A percentile compares a stretch with the other conserved stretches of the same genome.
phyloP scores from a whole-genome alignment of 2,113 vertebrate species.

The Rissa tridactyla region DNA sequence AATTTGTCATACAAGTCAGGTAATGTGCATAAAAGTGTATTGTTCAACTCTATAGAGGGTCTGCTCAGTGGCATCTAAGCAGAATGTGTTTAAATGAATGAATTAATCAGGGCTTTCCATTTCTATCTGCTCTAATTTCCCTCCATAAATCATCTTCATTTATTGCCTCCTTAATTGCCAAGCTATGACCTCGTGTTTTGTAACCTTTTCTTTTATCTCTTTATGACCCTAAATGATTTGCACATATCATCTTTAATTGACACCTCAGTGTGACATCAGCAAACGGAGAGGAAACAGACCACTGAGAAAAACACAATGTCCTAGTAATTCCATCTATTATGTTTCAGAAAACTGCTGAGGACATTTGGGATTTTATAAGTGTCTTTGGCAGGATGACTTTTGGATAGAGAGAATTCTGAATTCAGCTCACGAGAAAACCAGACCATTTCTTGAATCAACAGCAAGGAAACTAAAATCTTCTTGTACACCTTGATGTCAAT shows the following conservation, averaged over 20 bases:
- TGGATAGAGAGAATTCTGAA: neutral
- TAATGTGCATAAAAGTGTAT: neutral
- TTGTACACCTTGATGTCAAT: neutral
- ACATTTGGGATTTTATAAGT: neutral
- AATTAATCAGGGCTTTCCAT: neutral
- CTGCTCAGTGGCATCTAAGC: neutral
- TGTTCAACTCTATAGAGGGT: neutral
- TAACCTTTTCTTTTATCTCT: constrained; percentile 70
- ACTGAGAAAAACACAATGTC: constrained; percentile 17
- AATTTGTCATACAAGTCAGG: neutral
- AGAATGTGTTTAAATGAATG: neutral
- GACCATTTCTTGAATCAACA: neutral
- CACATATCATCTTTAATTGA: constrained; percentile 79
- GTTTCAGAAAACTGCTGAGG: constrained; percentile 20
- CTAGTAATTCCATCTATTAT: constrained; percentile 12
- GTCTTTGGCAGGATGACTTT: neutral
- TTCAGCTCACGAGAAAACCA: neutral
- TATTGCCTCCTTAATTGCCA: constrained; percentile 67
- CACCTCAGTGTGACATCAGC: constrained; percentile 70
- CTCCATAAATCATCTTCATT: constrained; percentile 55
- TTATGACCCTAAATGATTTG: constrained; percentile 73
- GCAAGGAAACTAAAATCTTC: neutral
- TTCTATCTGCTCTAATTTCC: constrained; percentile 13
- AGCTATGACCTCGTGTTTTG: constrained; percentile 58
- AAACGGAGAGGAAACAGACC: constrained; percentile 58